Evolutionary conservation across 2,888 invertebrate species (phyloP).

Genomic region (Beris chalybata): DNA sequence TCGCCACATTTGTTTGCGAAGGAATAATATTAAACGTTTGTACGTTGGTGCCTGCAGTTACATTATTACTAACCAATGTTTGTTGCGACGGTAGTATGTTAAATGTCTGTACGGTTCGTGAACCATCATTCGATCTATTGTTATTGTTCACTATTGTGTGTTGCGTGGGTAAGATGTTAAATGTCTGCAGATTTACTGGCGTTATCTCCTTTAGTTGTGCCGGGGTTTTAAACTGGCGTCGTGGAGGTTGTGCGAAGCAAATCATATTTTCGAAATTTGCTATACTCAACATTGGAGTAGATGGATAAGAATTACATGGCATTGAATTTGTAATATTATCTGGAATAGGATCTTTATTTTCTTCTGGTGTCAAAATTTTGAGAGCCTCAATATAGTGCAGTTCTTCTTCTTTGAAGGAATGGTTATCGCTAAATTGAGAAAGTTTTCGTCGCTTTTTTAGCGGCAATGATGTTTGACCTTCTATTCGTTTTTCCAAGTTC

Average conservation of each 20-base stretch:
- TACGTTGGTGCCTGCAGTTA: constrained; percentile 16
- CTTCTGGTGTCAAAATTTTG: constrained; percentile 18
- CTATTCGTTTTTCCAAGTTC: constrained; percentile 25
- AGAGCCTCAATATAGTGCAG: constrained; percentile 21
- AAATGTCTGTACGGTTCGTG: constrained; percentile 35
- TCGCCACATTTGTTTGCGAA: constrained; percentile 25
- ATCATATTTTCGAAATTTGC: constrained; percentile 39
- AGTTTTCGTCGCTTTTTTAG: constrained; percentile 40
- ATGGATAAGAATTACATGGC: constrained; percentile 37
- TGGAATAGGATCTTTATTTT: constrained; percentile 10
- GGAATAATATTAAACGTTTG: constrained; percentile 39
- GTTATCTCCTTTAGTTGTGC: constrained; percentile 36
- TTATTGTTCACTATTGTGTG: constrained; percentile 30
- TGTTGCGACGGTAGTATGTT: constrained; percentile 38
- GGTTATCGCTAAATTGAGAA: constrained; percentile 35
- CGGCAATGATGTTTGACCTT: constrained; percentile 37
- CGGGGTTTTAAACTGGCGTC: constrained; percentile 36
- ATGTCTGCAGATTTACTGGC: constrained; percentile 36
- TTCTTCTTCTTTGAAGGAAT: constrained; percentile 37
- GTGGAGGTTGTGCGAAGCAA: constrained; percentile 22
- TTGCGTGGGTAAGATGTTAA: constrained; percentile 37
- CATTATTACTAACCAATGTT: constrained; percentile 33
- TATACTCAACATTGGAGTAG: constrained; percentile 40
- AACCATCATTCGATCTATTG: constrained; percentile 21
- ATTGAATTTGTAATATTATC: constrained; percentile 16